Percentiles rank a stretch among this genome's conserved stretches.
Evolutionary conservation across 2,888 invertebrate genomes (phyloP).

Genomic region (Spisula subtruncata): DNA sequence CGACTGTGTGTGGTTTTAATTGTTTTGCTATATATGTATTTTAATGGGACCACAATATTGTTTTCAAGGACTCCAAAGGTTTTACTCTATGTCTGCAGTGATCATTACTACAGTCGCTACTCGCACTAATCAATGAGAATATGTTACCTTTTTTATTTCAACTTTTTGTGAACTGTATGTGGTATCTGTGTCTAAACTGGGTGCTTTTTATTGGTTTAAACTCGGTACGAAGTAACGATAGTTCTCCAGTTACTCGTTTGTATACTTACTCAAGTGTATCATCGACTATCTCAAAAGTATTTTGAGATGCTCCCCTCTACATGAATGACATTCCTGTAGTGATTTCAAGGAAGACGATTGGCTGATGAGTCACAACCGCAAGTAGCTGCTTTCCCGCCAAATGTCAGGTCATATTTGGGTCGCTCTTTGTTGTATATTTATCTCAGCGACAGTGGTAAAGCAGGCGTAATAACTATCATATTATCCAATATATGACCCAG

Average conservation of each 20-base stretch:
- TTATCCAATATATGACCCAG: slow-evolving; percentile 53
- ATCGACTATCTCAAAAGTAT: neutral
- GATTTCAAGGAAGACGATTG: slow-evolving; percentile 61
- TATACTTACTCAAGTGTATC: neutral
- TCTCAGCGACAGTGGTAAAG: neutral
- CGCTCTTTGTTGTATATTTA: slow-evolving; percentile 53
- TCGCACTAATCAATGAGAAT: too few species aligned
- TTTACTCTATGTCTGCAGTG: too few species aligned
- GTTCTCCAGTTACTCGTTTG: neutral
- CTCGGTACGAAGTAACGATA: neutral
- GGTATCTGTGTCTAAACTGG: neutral
- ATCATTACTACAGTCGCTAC: too few species aligned
- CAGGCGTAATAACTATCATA: neutral
- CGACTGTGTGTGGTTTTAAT: too few species aligned
- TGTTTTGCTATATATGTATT: too few species aligned
- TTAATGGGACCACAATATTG: too few species aligned
- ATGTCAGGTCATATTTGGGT: slow-evolving; percentile 67
- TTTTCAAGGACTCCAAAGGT: too few species aligned
- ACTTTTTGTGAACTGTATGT: neutral
- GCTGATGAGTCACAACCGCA: slow-evolving; percentile 63
- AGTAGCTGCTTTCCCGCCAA: slow-evolving; percentile 71
- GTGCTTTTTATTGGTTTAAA: neutral
- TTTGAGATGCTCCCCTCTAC: slow-evolving; percentile 63
- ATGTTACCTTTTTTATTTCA: neutral
- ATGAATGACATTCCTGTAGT: slow-evolving; percentile 66